Evolutionary conservation across 2,113 vertebrate genomes (phyloP).

Genomic region (Chloropsis cyanopogon): DNA sequence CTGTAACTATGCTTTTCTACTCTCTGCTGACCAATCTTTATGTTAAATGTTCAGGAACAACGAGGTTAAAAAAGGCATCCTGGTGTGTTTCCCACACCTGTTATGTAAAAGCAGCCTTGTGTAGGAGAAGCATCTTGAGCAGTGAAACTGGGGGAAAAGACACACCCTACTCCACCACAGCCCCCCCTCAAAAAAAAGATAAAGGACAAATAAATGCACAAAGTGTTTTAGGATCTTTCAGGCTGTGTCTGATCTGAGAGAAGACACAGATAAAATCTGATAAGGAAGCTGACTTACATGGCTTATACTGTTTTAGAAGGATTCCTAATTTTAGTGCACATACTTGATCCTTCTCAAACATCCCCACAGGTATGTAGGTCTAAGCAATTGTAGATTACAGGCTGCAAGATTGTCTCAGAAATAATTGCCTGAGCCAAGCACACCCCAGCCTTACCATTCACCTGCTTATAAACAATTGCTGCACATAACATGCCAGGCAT

Average conservation of each 20-base stretch:
- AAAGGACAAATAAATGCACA: not conserved
- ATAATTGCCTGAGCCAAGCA: not conserved
- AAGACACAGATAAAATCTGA: not conserved
- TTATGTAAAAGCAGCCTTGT: not conserved
- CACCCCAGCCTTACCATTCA: not conserved
- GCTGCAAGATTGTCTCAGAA: not conserved
- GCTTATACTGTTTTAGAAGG: not conserved
- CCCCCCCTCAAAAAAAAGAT: rapidly evolving
- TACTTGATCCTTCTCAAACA: not conserved
- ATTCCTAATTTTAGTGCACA: not conserved
- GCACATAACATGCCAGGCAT: not conserved
- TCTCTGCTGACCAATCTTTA: not conserved
- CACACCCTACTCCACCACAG: too few relatives aligned
- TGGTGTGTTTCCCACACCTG: not conserved
- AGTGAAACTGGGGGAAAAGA: not conserved
- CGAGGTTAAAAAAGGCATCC: not conserved
- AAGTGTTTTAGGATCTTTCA: not conserved
- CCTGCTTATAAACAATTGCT: not conserved
- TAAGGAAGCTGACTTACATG: not conserved
- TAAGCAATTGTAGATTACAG: not conserved
- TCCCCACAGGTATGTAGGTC: not conserved
- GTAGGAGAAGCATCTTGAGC: not conserved
- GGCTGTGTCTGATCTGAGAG: not conserved
- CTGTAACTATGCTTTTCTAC: not conserved
- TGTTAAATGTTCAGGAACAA: not conserved